phyloP scores from a whole-genome alignment of 2,888 invertebrate species.

The Allygus modestus region DNA sequence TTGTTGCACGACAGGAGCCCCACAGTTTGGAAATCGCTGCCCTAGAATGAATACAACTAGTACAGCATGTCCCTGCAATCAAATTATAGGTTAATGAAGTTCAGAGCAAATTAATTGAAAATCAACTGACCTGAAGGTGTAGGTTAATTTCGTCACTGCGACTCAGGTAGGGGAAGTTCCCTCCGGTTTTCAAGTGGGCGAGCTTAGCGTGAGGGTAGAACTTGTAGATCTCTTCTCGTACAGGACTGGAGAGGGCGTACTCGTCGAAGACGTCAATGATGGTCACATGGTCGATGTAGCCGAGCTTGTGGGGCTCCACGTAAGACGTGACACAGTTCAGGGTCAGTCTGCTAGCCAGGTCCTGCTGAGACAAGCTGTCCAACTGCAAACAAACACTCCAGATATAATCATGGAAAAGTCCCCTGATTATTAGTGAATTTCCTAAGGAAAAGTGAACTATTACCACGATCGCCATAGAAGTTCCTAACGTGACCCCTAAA shows the following conservation, averaged over 20 bases:
- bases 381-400: slow-evolving; percentile 83
- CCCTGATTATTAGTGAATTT: no score
- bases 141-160: slow-evolving; percentile 93
- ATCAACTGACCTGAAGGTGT: slow-evolving; percentile 84
- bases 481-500: no score
- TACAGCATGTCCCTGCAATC: no score
- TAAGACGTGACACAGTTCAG: slow-evolving; percentile 90
- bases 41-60: no score
- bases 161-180: slow-evolving; percentile 94
- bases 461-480: no score
- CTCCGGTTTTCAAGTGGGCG: slow-evolving; percentile 92
- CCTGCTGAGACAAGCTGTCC: slow-evolving; percentile 88
- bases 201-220: slow-evolving; percentile 91
- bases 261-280: slow-evolving; percentile 94
- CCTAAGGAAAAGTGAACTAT: no score
- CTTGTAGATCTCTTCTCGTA: slow-evolving; percentile 89
- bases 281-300: slow-evolving; percentile 82
- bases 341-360: slow-evolving; percentile 91
- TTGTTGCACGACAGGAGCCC: no score
- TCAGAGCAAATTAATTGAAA: no score
- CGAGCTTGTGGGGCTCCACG: slow-evolving; percentile 86
- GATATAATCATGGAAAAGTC: no score
- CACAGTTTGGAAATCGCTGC: no score
- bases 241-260: slow-evolving; percentile 86
- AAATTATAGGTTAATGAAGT: no score